Percentiles rank a stretch among this genome's conserved stretches.
These are phyloP conservation scores for Pocillopora grandis DNA, from an alignment of 92 coral and sea anemone species.

Conservation along the genomic window DNA sequence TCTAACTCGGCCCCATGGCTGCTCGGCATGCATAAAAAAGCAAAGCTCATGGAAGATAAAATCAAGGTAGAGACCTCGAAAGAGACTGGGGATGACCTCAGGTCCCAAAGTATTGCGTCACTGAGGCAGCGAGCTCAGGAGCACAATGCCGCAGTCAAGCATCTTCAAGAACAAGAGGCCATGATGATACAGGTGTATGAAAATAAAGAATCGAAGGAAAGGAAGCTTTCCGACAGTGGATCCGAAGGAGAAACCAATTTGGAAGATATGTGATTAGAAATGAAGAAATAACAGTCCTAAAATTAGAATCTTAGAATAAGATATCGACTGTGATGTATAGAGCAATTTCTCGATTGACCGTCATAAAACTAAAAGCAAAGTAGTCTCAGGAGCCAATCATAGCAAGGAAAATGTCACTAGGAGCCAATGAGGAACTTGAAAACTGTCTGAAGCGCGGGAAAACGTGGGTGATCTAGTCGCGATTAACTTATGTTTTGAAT, in stretches of 20 bases:
- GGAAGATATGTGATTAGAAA: constrained; percentile 11
- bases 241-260: constrained; percentile 27
- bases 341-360: background rate
- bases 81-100: constrained; percentile 71
- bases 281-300: background rate
- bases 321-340: background rate
- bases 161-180: constrained; percentile 55
- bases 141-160: constrained; percentile 68
- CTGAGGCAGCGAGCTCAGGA: constrained; percentile 90
- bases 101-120: constrained; percentile 90
- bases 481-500: no score
- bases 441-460: no score
- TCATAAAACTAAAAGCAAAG: no score
- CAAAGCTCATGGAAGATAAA: constrained; percentile 69
- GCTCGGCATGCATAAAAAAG: constrained; percentile 98
- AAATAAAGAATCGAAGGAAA: constrained; percentile 7
- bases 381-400: no score
- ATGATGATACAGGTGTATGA: constrained; percentile 33
- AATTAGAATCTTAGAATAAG: background rate
- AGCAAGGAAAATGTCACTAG: no score
- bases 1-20: constrained; percentile 92
- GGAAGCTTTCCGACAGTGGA: constrained; percentile 3
- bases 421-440: no score
- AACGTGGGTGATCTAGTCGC: no score
- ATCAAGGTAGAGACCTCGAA: constrained; percentile 42